A percentile compares a stretch with the other conserved stretches of the same genome.
Evolutionary conservation across 2,797 vertebrate species (phyloP).

Genomic region (Helarctos malayanus): DNA sequence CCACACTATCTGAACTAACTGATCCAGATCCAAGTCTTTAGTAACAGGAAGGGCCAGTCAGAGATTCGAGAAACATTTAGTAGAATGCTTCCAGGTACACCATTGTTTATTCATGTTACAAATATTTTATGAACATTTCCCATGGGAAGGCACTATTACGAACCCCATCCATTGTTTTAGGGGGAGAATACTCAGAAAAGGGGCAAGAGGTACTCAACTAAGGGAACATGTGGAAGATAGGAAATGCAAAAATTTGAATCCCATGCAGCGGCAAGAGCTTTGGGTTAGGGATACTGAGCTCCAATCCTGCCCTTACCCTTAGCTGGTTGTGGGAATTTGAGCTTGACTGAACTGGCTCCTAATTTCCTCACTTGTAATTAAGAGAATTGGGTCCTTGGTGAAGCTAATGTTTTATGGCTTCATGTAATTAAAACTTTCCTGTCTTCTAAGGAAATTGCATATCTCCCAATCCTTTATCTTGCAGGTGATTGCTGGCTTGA

Average conservation of each 20-base stretch:
- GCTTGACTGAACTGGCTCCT: not conserved
- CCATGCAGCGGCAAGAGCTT: not conserved
- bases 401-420: not conserved
- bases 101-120: not conserved
- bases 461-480: constrained; percentile 28
- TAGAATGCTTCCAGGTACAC: not conserved
- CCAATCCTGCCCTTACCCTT: not conserved
- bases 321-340: not conserved
- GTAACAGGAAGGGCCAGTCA: constrained; percentile 24
- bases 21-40: not conserved
- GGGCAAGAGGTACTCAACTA: not conserved
- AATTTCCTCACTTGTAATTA: not conserved
- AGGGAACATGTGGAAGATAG: not conserved
- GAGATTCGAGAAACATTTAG: not conserved
- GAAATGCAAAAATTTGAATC: not conserved
- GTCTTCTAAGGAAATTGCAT: not conserved
- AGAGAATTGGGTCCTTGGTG: not conserved
- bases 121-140: not conserved
- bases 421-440: not conserved
- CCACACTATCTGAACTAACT: not conserved
- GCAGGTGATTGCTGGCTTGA: not conserved
- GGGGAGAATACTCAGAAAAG: not conserved
- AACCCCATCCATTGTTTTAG: not conserved
- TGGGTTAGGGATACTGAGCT: not conserved
- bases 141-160: not conserved